Conservation (phyloP, 1,140 invertebrate genomes). For the Papilio polyxenes region DNA sequence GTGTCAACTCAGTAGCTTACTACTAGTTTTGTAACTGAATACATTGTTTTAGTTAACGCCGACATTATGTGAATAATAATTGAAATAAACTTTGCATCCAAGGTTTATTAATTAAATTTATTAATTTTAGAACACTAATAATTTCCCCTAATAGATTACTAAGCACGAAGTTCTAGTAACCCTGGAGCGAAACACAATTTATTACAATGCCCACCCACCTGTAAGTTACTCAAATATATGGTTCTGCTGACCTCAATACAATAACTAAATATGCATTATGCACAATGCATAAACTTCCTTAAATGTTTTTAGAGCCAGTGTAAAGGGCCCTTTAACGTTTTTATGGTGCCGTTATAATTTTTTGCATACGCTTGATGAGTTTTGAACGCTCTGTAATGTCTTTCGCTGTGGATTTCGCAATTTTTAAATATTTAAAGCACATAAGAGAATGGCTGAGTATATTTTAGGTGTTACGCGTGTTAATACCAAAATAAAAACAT, state of each 20-base stretch:
- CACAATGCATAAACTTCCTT: slow-evolving; percentile 20
- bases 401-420: not conserved
- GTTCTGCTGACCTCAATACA: not conserved
- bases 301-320: not conserved
- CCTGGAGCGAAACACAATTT: not conserved
- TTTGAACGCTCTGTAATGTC: not conserved
- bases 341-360: slow-evolving; percentile 19
- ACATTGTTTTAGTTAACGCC: too few relatives aligned
- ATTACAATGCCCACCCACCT: slow-evolving; percentile 2
- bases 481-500: not conserved
- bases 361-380: slow-evolving; percentile 8
- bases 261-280: slow-evolving; percentile 5
- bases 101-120: too few relatives aligned
- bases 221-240: not conserved
- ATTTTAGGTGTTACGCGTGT: not conserved
- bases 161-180: not conserved
- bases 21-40: too few relatives aligned
- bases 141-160: not conserved
- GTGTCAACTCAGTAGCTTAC: too few relatives aligned
- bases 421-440: not conserved
- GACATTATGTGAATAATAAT: too few relatives aligned
- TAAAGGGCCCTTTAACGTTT: not conserved
- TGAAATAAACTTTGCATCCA: too few relatives aligned
- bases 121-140: not conserved
- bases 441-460: not conserved